Percentiles rank a stretch among this genome's conserved stretches.
phyloP scores from a whole-genome alignment of 2,888 invertebrate genomes.

The Operophtera brumata region DNA sequence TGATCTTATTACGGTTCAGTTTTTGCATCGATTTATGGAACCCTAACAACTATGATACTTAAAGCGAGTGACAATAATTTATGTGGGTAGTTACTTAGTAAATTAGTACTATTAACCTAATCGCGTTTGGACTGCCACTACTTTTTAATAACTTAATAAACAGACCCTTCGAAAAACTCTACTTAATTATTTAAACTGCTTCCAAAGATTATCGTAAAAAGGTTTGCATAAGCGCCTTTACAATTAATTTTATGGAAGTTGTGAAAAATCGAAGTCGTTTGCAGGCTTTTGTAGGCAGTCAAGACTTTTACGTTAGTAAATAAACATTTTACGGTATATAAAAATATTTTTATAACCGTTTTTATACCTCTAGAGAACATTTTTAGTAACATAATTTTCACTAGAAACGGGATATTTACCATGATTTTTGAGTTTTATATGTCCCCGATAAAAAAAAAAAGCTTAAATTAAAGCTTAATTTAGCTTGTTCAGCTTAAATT shows the following conservation, averaged over 20 bases:
- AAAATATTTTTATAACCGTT: conserved; percentile 8
- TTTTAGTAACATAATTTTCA: conserved; percentile 6
- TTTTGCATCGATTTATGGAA: too few species aligned
- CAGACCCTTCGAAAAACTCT: not conserved
- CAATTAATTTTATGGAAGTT: conserved; percentile 27
- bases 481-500: too few species aligned
- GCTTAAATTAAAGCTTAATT: too few species aligned
- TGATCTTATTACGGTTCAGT: too few species aligned
- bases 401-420: too few species aligned
- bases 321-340: conserved; percentile 12
- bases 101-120: too few species aligned
- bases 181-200: conserved; percentile 17
- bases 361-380: conserved; percentile 5
- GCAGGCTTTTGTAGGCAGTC: conserved; percentile 5
- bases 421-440: too few species aligned
- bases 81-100: too few species aligned
- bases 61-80: too few species aligned
- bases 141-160: conserved; percentile 22
- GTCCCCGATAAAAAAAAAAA: too few species aligned
- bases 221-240: conserved; percentile 19
- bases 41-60: too few species aligned
- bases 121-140: not conserved
- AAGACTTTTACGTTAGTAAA: conserved; percentile 5
- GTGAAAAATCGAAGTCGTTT: conserved; percentile 19
- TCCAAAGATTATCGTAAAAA: conserved; percentile 24